Base-by-base conservation (phyloP, 64 coral and sea anemone genomes). In the Montipora sp. region DNA sequence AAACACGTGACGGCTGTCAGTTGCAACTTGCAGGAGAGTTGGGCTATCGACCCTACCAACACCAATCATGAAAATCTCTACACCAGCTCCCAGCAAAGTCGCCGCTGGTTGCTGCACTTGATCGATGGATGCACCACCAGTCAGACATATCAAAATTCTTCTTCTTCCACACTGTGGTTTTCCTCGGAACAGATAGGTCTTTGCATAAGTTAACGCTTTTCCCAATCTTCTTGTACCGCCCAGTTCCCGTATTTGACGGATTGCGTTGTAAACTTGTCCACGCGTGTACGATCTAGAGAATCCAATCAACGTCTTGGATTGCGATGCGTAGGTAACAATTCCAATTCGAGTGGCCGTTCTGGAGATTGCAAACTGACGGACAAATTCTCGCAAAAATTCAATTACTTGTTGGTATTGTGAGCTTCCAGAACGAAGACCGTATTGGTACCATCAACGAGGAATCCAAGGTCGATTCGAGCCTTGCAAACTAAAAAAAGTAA, bases 91-190 rank as follows among this genome's bases (percentile, higher is more conserved):
- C 11, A 63, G 58, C 12, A 93, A 47, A 0, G 59, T 58, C 27
- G 72, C 49, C 0, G 91, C 55, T 3, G 91, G 75, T 80, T 47
- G 51, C 12, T 23, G 18, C 2, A 93, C 91, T 80, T 47, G 51
- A 51, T 93, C 91, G 8, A 93, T 21, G 10, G 83, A 93, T 13
- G 9, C n/a, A 14, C 91, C 91, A 16, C 57, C 27, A 0, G 74
- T 74, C 7, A 93, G 57, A 51, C 87, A 72, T 13, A 93, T 76
- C 12, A 93, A 73, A 16, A 93, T 83, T 78, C 91, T 93, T 86
- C 85, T 65, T 58, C 91, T 79, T 3, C 91, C 91, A 81, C 91
- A 93, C 21, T 80, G 57, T 46, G 91, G 91, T 67, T 48, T 87
- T 88, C 91, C 91, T 79, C 49, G 22, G 27, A 93, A 93, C 60